Percentiles rank a stretch among this genome's conserved stretches.
phyloP scores from a whole-genome alignment of 2,888 invertebrate genomes.

The Hirtodrosophila cameraria region DNA sequence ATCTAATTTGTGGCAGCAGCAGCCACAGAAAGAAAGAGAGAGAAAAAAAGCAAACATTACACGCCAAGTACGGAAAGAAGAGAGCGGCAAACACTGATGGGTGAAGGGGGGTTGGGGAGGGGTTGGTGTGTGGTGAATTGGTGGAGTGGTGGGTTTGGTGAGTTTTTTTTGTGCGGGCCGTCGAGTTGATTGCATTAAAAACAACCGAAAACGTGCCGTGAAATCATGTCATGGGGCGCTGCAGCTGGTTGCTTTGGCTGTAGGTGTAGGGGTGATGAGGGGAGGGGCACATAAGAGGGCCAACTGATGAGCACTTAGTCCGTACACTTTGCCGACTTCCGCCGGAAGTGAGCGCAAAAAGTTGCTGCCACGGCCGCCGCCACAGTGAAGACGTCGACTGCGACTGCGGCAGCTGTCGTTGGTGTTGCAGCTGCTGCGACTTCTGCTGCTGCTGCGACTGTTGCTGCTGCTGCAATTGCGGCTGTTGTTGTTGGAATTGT shows the following conservation, averaged over 20 bases:
- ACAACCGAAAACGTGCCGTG: conserved; percentile 63
- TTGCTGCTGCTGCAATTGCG: conserved; percentile 5
- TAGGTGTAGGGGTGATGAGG: neutral
- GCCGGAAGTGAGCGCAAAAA: conserved; percentile 54
- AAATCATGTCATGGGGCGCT: conserved; percentile 57
- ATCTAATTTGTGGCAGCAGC: conserved; percentile 64
- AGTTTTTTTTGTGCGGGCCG: conserved; percentile 19
- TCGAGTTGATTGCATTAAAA: conserved; percentile 65
- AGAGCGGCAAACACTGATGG: neutral
- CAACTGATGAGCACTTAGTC: conserved; percentile 58
- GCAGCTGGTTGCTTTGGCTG: conserved; percentile 18
- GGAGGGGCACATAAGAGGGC: neutral
- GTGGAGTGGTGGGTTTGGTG: neutral
- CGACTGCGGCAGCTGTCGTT: too few species aligned
- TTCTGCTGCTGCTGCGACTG: neutral
- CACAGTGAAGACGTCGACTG: neutral
- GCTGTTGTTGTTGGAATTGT: neutral
- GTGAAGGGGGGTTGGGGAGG: neutral
- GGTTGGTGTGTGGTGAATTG: neutral
- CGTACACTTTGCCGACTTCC: conserved; percentile 64
- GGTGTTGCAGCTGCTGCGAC: neutral
- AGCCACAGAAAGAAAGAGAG: conserved; percentile 37
- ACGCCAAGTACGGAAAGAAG: conserved; percentile 5
- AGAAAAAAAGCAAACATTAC: conserved; percentile 33
- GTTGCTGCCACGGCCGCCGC: conserved; percentile 26